These are phyloP conservation scores for Takifugu ocellatus DNA, from an alignment of 2,797 vertebrate species.

Conservation along the genomic window DNA sequence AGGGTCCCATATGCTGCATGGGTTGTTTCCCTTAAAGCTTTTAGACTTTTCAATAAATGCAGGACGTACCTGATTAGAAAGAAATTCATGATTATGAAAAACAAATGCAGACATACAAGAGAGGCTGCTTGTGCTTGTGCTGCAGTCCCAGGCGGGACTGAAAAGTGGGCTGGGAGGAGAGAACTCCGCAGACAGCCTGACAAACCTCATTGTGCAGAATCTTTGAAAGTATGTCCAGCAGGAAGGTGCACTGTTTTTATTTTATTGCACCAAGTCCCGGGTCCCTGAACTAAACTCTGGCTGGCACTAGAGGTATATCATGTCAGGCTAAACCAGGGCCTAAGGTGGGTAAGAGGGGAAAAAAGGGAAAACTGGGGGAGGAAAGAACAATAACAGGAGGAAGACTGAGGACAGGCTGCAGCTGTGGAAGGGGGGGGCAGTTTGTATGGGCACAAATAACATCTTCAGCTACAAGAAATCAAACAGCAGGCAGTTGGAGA, in stretches of 20 bases:
- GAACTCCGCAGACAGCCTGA: constrained; percentile 26
- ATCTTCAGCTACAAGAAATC: constrained; percentile 38
- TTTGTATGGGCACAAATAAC: constrained; percentile 43
- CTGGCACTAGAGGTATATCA: constrained; percentile 31
- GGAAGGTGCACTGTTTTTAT: neutral
- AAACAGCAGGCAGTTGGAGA: constrained; percentile 40
- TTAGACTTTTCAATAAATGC: constrained; percentile 1
- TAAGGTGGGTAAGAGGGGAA: constrained; percentile 2
- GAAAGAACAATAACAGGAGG: constrained; percentile 5
- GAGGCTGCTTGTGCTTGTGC: constrained; percentile 4
- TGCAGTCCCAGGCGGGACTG: neutral
- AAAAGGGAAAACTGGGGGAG: constrained; percentile 6
- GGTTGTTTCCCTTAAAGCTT: constrained; percentile 6
- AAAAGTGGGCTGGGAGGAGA: constrained; percentile 21
- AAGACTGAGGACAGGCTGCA: constrained; percentile 21
- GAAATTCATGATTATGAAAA: neutral
- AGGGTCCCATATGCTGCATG: constrained; percentile 11
- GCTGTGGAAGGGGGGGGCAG: constrained; percentile 24
- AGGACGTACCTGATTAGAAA: constrained; percentile 1
- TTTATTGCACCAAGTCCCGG: constrained; percentile 7
- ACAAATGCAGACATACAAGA: neutral
- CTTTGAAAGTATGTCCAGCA: constrained; percentile 20
- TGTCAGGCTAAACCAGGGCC: constrained; percentile 27
- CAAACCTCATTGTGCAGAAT: constrained; percentile 44
- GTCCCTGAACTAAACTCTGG: constrained; percentile 28